These are phyloP conservation scores for Hemiprocne comata DNA, from an alignment of 2,113 vertebrate species.

Conservation along the genomic window DNA sequence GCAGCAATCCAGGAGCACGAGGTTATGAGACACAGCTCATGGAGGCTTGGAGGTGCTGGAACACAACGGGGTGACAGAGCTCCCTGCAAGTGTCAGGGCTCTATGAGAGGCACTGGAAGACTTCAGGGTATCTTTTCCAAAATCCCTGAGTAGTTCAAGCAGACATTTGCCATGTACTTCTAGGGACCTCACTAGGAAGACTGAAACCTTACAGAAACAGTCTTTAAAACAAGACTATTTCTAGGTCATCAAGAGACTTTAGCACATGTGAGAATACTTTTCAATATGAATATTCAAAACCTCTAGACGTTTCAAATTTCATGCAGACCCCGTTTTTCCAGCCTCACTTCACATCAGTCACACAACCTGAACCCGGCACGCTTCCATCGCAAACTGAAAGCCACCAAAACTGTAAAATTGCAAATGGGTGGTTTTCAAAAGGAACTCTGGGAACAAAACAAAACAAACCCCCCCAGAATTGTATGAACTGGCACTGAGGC, in stretches of 20 bases:
- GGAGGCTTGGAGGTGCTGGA: neutral
- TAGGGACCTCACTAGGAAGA: neutral
- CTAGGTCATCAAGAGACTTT: neutral
- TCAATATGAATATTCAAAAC: neutral
- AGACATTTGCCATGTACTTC: neutral
- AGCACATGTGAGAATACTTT: neutral
- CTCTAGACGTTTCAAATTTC: neutral
- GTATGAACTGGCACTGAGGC: neutral
- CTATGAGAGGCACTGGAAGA: neutral
- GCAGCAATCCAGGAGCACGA: neutral
- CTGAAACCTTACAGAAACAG: neutral
- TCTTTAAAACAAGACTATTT: neutral
- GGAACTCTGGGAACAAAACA: neutral
- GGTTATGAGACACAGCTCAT: neutral
- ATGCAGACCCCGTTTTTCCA: neutral
- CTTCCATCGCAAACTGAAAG: neutral
- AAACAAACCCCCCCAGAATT: neutral
- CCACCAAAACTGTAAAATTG: neutral
- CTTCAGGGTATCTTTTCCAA: neutral
- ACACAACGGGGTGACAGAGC: neutral
- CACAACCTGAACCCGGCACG: neutral
- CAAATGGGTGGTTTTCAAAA: neutral
- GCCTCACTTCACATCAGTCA: neutral
- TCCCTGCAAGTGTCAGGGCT: neutral
- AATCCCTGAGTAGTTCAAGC: neutral